phyloP scores from a whole-genome alignment of 2,797 vertebrate genomes.

The Argentina silus region DNA sequence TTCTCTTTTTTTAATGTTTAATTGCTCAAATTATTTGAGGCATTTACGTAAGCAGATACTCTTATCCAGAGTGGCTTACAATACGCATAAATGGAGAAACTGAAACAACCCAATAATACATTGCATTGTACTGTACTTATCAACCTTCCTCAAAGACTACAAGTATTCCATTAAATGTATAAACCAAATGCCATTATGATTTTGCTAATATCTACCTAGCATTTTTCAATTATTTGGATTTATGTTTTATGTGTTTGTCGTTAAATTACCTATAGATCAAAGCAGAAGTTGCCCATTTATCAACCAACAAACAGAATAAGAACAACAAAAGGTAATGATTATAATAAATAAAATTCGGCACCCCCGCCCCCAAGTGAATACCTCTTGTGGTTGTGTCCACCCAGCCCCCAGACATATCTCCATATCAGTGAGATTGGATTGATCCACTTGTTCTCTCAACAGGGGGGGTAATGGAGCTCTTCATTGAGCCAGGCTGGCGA shows the following conservation, averaged over 20 bases:
- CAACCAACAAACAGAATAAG: too few relatives aligned
- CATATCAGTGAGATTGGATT: constrained; percentile 12
- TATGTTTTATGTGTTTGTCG: constrained; percentile 2
- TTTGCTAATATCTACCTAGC: too few relatives aligned
- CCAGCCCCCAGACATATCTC: constrained; percentile 16
- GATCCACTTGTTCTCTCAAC: constrained; percentile 27
- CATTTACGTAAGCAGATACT: constrained; percentile 16
- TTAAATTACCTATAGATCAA: not conserved
- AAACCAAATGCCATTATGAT: too few relatives aligned
- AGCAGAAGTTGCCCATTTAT: not conserved
- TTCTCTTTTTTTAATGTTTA: constrained; percentile 30
- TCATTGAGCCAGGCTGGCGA: constrained; percentile 21
- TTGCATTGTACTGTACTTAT: not conserved
- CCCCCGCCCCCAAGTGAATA: constrained; percentile 7
- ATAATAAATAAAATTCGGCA: too few relatives aligned
- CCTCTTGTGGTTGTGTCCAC: not conserved
- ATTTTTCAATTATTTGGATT: not conserved
- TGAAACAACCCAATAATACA: not conserved
- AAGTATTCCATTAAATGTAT: not conserved
- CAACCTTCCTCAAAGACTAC: not conserved
- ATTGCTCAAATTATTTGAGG: constrained; percentile 28
- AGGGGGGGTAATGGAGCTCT: constrained; percentile 36
- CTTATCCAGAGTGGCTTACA: not conserved
- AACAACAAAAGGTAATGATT: too few relatives aligned
- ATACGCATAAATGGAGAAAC: not conserved